Percentiles rank a stretch among this genome's conserved stretches.
phyloP scores from a whole-genome alignment of 2,113 vertebrate genomes.

The Oncorhynchus gorbuscha region DNA sequence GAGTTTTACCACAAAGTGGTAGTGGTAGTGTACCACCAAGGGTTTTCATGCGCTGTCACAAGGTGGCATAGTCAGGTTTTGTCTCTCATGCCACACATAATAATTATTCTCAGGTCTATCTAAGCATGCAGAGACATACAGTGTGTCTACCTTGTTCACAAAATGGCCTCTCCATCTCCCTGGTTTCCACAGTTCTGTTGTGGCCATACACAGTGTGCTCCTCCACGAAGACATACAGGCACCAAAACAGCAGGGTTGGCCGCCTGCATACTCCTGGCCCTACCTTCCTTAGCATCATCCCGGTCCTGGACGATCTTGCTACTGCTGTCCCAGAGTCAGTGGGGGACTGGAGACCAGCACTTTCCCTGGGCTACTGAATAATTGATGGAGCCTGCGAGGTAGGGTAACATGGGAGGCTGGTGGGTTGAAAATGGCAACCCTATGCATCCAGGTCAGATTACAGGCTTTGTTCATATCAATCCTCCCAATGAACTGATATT shows the following conservation, averaged over 20 bases:
- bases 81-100: too few relatives aligned
- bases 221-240: slow-evolving; percentile 30
- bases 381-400: slow-evolving; percentile 67
- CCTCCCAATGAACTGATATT: slow-evolving; percentile 65
- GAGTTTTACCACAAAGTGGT: not conserved
- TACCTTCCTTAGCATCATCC: slow-evolving; percentile 30
- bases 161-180: not conserved
- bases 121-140: not conserved
- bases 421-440: slow-evolving; percentile 24
- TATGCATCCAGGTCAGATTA: slow-evolving; percentile 57
- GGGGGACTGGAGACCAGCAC: slow-evolving; percentile 33
- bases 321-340: not conserved
- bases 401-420: slow-evolving; percentile 51
- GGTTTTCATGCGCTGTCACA: too few relatives aligned
- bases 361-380: slow-evolving; percentile 66
- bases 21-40: too few relatives aligned
- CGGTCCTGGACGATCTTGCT: not conserved
- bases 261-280: slow-evolving; percentile 9
- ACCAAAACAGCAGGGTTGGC: slow-evolving; percentile 28
- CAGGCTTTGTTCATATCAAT: slow-evolving; percentile 55
- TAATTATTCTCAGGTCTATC: too few relatives aligned
- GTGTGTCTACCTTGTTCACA: slow-evolving; percentile 69
- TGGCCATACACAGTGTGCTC: slow-evolving; percentile 17
- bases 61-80: too few relatives aligned
- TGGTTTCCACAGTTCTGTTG: slow-evolving; percentile 24